A percentile compares a stretch with the other conserved stretches of the same genome.
These are phyloP conservation scores for Clavelina lepadiformis DNA, from an alignment of 23 tunicate genomes.

Conservation along the genomic window DNA sequence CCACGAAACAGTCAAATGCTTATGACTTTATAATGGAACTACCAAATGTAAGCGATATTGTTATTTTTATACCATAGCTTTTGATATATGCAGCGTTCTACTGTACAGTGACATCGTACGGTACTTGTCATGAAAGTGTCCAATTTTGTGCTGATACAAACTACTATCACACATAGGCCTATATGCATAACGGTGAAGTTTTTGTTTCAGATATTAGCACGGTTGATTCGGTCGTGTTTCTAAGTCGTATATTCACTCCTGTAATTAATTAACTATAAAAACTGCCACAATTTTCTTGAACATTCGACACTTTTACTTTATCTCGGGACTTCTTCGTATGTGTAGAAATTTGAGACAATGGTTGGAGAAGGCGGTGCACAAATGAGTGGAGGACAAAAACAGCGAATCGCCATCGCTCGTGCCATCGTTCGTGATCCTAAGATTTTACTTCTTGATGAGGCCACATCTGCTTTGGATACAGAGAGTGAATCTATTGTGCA, in stretches of 20 bases:
- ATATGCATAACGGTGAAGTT: too few species aligned
- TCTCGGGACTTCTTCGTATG: too few species aligned
- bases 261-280: too few species aligned
- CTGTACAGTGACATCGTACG: not conserved
- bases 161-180: too few species aligned
- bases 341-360: conserved; percentile 93
- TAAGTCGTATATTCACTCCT: too few species aligned
- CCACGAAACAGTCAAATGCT: conserved; percentile 84
- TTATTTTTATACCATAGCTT: not conserved
- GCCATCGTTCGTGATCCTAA: conserved; percentile 95
- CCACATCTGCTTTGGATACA: conserved; percentile 96
- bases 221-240: too few species aligned
- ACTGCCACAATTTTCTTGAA: too few species aligned
- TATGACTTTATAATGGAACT: conserved; percentile 85
- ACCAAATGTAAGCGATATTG: conserved; percentile 88
- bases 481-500: conserved; percentile 95
- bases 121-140: not conserved
- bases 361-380: conserved; percentile 99
- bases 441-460: conserved; percentile 92
- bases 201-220: too few species aligned
- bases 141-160: too few species aligned
- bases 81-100: not conserved
- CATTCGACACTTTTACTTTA: too few species aligned
- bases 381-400: conserved; percentile 98
- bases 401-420: conserved; percentile 97